Percentiles rank a stretch among this genome's conserved stretches.
Conservation (phyloP, 2,888 invertebrate genomes). For the Hydrotaea cyrtoneurina region DNA sequence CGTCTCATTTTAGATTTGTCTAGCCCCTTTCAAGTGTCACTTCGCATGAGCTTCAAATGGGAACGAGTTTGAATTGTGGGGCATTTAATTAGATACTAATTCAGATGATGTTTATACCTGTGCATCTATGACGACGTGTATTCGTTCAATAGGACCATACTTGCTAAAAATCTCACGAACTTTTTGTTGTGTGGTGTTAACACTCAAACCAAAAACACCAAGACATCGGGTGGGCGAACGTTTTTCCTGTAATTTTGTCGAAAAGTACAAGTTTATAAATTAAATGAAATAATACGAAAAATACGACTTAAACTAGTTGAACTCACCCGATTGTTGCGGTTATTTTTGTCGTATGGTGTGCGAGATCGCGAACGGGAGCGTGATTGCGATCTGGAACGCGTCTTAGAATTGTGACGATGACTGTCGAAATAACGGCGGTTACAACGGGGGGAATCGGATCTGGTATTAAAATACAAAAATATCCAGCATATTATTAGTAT, state of each 20-base stretch:
- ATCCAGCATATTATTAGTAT: not conserved
- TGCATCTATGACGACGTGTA: constrained; percentile 97
- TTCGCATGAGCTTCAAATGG: constrained; percentile 51
- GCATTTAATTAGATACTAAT: not conserved
- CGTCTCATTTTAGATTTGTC: constrained; percentile 46
- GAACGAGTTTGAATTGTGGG: constrained; percentile 39
- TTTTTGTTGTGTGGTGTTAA: constrained; percentile 95
- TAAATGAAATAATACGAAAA: not conserved
- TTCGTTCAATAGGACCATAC: constrained; percentile 94
- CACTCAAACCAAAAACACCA: constrained; percentile 96
- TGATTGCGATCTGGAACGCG: constrained; percentile 50
- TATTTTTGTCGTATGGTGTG: constrained; percentile 61
- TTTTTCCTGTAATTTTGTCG: constrained; percentile 73
- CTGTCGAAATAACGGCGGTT: constrained; percentile 51
- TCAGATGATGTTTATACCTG: constrained; percentile 82
- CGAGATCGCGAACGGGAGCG: constrained; percentile 65
- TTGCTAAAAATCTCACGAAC: constrained; percentile 95
- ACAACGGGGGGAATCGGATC: constrained; percentile 67
- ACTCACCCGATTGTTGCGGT: constrained; percentile 67
- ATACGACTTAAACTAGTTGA: not conserved
- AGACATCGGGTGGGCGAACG: constrained; percentile 94
- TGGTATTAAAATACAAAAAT: constrained; percentile 36
- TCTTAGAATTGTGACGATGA: constrained; percentile 42
- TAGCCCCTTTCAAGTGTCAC: constrained; percentile 63
- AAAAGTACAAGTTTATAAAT: not conserved